A percentile compares a stretch with the other conserved stretches of the same genome.
Conservation (phyloP, 2,797 vertebrate genomes). For the Lacerta bilineata region DNA sequence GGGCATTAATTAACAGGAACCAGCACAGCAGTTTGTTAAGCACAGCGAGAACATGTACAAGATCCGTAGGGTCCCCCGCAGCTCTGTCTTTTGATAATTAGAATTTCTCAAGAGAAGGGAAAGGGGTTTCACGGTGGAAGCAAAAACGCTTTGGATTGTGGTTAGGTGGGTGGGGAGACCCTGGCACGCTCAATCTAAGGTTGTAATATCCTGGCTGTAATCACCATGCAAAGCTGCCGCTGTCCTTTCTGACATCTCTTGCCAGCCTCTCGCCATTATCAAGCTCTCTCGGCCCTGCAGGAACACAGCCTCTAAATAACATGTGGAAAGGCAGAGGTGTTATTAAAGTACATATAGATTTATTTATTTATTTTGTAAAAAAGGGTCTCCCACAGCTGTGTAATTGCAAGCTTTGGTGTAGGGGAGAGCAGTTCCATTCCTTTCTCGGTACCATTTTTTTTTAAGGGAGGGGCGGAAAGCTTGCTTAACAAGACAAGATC, state of each 20-base stretch:
- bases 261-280: conserved; percentile 9
- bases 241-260: neutral
- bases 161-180: conserved; percentile 1
- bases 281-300: neutral
- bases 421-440: conserved; percentile 33
- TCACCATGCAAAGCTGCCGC: neutral
- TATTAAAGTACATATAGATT: conserved; percentile 22
- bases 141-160: neutral
- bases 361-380: neutral
- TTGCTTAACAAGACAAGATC: conserved; percentile 21
- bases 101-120: conserved; percentile 33
- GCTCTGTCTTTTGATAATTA: conserved; percentile 28
- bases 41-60: neutral
- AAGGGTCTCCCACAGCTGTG: conserved; percentile 48
- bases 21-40: conserved; percentile 26
- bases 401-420: conserved; percentile 57
- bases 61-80: conserved; percentile 20
- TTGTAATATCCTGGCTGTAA: neutral
- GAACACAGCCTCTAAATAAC: conserved; percentile 8
- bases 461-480: neutral
- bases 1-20: conserved; percentile 51
- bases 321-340: conserved; percentile 42
- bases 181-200: neutral
- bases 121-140: conserved; percentile 18
- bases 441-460: conserved; percentile 15